Percentiles rank a stretch among this genome's conserved stretches.
Evolutionary conservation across 2,888 invertebrate genomes (phyloP).

Genomic region (Cryptosula pallasiana): DNA sequence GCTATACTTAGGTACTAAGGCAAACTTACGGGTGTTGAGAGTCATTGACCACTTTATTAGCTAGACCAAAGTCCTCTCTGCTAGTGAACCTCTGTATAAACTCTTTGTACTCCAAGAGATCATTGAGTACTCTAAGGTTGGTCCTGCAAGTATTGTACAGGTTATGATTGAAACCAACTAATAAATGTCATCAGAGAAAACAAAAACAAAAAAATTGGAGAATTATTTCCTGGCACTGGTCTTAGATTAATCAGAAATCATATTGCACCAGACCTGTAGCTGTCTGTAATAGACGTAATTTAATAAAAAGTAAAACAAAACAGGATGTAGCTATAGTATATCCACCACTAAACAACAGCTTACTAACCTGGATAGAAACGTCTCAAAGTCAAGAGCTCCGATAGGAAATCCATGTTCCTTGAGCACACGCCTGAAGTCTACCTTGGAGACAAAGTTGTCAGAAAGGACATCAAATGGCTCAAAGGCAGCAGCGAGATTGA

Average conservation of each 20-base stretch:
- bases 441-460: constrained; percentile 37
- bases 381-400: constrained; percentile 37
- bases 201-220: too few species aligned
- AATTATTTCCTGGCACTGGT: too few species aligned
- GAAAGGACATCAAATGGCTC: constrained; percentile 40
- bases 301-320: too few species aligned
- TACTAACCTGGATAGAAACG: constrained; percentile 38
- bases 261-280: too few species aligned
- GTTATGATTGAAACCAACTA: too few species aligned
- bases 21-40: constrained; percentile 33
- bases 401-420: constrained; percentile 40
- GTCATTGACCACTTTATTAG: constrained; percentile 32
- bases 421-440: constrained; percentile 42
- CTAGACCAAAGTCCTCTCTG: constrained; percentile 34
- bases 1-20: too few species aligned
- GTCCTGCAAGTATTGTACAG: background rate
- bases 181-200: too few species aligned
- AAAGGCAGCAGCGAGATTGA: constrained; percentile 35
- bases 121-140: constrained; percentile 6
- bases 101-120: constrained; percentile 35
- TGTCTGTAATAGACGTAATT: too few species aligned
- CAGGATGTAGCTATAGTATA: too few species aligned
- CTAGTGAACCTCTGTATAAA: constrained; percentile 37
- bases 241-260: too few species aligned
- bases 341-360: too few species aligned